These are phyloP conservation scores for Peucedramus taeniatus DNA, from an alignment of 2,113 vertebrate genomes.

Conservation along the genomic window DNA sequence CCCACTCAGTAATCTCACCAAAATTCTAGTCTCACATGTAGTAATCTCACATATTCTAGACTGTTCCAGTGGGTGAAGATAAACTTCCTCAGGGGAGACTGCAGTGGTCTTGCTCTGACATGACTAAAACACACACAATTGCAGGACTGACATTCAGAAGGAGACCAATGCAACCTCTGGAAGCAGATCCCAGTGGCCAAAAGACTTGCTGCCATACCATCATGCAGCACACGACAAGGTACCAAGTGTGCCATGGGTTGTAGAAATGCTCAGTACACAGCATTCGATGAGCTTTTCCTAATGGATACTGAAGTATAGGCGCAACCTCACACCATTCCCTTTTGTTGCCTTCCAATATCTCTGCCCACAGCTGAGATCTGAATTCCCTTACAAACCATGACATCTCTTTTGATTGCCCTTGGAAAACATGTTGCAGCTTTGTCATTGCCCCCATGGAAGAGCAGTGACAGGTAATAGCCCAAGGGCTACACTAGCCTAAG, in stretches of 20 bases:
- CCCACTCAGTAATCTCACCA: not conserved
- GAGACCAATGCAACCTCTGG: not conserved
- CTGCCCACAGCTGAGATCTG: not conserved
- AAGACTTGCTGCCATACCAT: not conserved
- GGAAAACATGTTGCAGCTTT: not conserved
- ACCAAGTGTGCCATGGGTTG: not conserved
- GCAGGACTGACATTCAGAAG: not conserved
- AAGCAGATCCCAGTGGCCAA: not conserved
- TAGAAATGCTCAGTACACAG: not conserved
- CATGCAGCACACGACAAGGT: not conserved
- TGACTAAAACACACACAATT: not conserved
- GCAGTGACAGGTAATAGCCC: not conserved
- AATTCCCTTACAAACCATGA: not conserved
- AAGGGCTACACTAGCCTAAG: accelerated
- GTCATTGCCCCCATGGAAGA: accelerated
- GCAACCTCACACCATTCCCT: not conserved
- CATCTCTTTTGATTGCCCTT: not conserved
- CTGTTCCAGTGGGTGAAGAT: not conserved
- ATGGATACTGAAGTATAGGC: not conserved
- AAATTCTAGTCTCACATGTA: too few species aligned
- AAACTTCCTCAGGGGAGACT: not conserved
- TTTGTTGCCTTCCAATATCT: not conserved
- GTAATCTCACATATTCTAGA: not conserved
- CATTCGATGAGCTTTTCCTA: not conserved
- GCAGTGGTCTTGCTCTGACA: not conserved